Conservation (phyloP, 2,113 vertebrate genomes). For the Phoenicopterus ruber region DNA sequence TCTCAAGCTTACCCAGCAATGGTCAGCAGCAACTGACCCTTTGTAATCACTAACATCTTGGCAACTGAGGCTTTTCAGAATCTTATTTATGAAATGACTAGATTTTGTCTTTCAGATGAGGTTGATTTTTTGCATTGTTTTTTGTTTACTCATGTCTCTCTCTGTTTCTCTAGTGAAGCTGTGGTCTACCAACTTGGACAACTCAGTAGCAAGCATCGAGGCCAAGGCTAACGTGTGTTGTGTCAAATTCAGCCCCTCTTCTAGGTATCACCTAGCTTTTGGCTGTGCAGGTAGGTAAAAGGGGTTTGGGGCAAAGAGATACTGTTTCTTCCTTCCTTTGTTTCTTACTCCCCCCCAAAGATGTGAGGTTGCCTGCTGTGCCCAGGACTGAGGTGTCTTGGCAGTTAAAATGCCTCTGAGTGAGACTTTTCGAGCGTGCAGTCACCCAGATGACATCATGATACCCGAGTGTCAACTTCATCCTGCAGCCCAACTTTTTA, state of each 20-base stretch:
- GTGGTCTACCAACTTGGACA: conserved; percentile 98
- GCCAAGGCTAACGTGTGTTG: conserved; percentile 98
- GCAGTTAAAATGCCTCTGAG: not conserved
- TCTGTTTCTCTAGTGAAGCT: conserved; percentile 86
- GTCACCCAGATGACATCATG: not conserved
- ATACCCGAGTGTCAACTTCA: not conserved
- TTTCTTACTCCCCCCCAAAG: not conserved
- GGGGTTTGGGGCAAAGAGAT: not conserved
- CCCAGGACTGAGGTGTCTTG: not conserved
- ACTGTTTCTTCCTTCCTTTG: not conserved
- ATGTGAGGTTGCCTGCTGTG: not conserved
- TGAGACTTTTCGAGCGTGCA: not conserved
- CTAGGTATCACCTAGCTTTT: conserved; percentile 96
- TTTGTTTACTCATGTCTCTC: not conserved
- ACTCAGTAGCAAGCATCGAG: conserved; percentile 97
- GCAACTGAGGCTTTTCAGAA: not conserved
- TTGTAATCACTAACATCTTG: not conserved
- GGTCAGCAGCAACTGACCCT: not conserved
- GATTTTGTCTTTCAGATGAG: not conserved
- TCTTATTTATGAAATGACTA: not conserved
- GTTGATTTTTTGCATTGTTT: not conserved
- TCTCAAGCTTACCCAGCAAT: not conserved
- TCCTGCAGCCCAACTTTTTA: not conserved
- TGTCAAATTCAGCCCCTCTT: conserved; percentile 98
- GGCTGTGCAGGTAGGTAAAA: conserved; percentile 91